These are phyloP conservation scores for Cercopithecus mona DNA, from an alignment of 2,113 vertebrate genomes.

Conservation along the genomic window DNA sequence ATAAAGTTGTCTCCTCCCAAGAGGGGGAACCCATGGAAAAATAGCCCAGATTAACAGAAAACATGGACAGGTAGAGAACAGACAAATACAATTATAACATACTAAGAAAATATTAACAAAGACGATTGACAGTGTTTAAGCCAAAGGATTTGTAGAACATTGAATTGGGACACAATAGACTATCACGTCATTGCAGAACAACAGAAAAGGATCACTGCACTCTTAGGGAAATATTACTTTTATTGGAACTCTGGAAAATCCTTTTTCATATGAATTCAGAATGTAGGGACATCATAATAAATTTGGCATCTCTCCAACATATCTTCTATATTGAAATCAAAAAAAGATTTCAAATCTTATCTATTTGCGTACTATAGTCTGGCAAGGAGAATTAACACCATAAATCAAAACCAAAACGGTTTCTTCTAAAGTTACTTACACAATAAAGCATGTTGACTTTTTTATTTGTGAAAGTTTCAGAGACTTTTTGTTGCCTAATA, in stretches of 20 bases:
- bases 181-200: not conserved
- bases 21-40: not conserved
- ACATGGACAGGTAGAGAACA: not conserved
- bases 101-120: not conserved
- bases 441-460: not conserved
- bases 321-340: slow-evolving; percentile 40
- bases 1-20: not conserved
- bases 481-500: slow-evolving; percentile 17
- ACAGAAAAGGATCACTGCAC: not conserved
- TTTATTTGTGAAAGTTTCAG: slow-evolving; percentile 51
- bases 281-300: not conserved
- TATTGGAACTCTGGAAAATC: not conserved
- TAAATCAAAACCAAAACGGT: slow-evolving; percentile 57
- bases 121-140: not conserved
- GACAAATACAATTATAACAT: not conserved
- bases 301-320: slow-evolving; percentile 15
- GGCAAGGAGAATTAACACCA: slow-evolving; percentile 41
- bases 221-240: not conserved
- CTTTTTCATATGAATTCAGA: slow-evolving; percentile 36
- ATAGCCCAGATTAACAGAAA: not conserved
- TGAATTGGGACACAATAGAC: not conserved
- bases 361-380: not conserved
- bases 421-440: slow-evolving; percentile 40
- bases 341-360: slow-evolving; percentile 20
- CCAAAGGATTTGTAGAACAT: not conserved